Evolutionary conservation across 2,888 invertebrate genomes (phyloP), one percentile per base, ranked within the genome.

Genomic region (Fragum sueziense): DNA sequence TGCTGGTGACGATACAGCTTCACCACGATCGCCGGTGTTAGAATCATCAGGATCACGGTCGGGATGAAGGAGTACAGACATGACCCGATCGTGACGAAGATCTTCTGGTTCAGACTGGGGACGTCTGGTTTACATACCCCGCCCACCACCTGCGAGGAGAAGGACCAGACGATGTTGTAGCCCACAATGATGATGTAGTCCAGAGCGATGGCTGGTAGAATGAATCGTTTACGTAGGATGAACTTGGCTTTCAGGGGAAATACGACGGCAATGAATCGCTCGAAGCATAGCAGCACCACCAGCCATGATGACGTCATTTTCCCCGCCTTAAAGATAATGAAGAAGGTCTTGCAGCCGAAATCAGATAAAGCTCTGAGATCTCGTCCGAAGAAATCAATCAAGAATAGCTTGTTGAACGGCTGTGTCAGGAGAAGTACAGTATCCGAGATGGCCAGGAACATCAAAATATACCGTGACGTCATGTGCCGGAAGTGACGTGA

Each of bases 301-400:
- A 89, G 80, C 88, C 89, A 88, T 7, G 88, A 88, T 22, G 88
- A 88, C 22, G 85, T 84, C 85, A 88, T 88, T 71, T 89, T 89
- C 17, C 86, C 78, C 0, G 86, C 80, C 11, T 81, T 81, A 70
- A 83, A 88, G 25, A 86, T 70, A 71, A 86, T 82, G 74, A 88
- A 89, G 73, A 87, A 89, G 6, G 85, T 29, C 70, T 88, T 86
- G 70, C 89, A 89, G 3, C 85, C 80, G 7, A 68, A 27, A 0
- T 79, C 76, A 1, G 84, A 80, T 47, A 89, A n/a, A 0, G 89
- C 85, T 20, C 89, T 61, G 2, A 85, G n/a, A 70, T 89, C 89
- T 14, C 52, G 20, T 0, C 86, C 86, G n/a, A 88, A 47, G 52
- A 87, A 33, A 7, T 74, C 59, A 1, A 86, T 79, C 14, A 89